A percentile compares a stretch with the other conserved stretches of the same genome.
Evolutionary conservation across 1,140 invertebrate genomes (phyloP).

Genomic region (Luehdorfia chinensis): DNA sequence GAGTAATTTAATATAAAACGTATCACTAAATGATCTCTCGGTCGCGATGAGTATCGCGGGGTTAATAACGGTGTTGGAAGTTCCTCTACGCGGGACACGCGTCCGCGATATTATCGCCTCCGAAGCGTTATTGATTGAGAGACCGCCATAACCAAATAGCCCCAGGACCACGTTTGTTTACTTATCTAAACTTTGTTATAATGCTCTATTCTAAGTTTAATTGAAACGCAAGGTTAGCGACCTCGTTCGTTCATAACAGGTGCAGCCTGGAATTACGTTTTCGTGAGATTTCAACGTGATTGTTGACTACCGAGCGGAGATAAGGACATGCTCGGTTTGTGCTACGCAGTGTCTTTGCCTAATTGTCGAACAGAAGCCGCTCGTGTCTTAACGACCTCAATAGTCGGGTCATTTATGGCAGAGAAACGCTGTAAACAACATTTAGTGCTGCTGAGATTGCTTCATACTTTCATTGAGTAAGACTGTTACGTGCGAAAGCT

Average conservation of each 20-base stretch:
- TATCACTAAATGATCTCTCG: conserved; percentile 73
- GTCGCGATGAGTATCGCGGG: conserved; percentile 63
- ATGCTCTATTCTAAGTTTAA: conserved; percentile 51
- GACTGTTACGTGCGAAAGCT: conserved; percentile 38
- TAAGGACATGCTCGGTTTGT: conserved; percentile 38
- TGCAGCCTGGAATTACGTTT: conserved; percentile 63
- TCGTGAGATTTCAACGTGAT: conserved; percentile 69
- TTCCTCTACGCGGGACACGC: conserved; percentile 62
- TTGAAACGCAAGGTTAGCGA: conserved; percentile 55
- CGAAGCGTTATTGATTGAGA: conserved; percentile 71
- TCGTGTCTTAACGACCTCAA: conserved; percentile 49
- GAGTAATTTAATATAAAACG: conserved; percentile 77
- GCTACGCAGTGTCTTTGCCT: conserved; percentile 29
- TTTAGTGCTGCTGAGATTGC: conserved; percentile 59
- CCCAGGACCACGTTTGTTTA: conserved; percentile 64
- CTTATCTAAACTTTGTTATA: conserved; percentile 62
- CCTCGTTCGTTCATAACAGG: conserved; percentile 60
- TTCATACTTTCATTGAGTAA: conserved; percentile 73
- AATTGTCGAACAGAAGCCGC: conserved; percentile 66
- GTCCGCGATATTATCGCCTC: conserved; percentile 64
- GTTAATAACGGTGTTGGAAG: conserved; percentile 72
- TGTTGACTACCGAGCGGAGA: conserved; percentile 54
- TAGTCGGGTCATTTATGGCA: conserved; percentile 57
- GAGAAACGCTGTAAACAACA: conserved; percentile 62
- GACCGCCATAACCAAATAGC: conserved; percentile 65